Conservation (phyloP, 1,140 invertebrate species). For the Amphibalanus amphitrite region DNA sequence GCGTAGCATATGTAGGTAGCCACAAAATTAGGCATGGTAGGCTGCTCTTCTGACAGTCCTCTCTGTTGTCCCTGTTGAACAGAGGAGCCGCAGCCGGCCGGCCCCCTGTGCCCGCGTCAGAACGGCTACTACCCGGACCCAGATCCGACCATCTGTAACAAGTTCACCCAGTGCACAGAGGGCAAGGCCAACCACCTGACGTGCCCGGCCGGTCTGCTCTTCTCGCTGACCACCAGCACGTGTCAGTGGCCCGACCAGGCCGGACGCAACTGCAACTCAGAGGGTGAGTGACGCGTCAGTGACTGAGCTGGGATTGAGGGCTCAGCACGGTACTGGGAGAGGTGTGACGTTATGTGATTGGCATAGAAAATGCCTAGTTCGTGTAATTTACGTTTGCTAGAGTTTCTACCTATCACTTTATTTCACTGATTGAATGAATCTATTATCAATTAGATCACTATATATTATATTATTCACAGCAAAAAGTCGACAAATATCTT, state of each 20-base stretch:
- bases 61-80: no score
- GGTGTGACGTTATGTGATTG: no score
- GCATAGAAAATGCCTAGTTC: no score
- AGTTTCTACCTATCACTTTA: no score
- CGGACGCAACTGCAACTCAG: slow-evolving; percentile 44
- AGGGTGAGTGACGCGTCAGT: slow-evolving; percentile 20
- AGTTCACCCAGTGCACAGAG: slow-evolving; percentile 77
- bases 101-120: slow-evolving; percentile 45
- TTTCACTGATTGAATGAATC: no score
- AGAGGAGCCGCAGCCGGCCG: background rate
- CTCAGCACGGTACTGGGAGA: no score
- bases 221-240: slow-evolving; percentile 65
- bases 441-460: no score
- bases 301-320: background rate
- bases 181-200: slow-evolving; percentile 58
- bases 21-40: no score
- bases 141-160: slow-evolving; percentile 54
- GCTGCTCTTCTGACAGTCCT: no score
- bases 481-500: no score
- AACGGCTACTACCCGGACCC: slow-evolving; percentile 81
- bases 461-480: background rate
- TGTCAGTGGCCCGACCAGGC: slow-evolving; percentile 75
- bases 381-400: no score
- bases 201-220: slow-evolving; percentile 68
- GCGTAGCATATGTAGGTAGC: no score